Conservation (phyloP, 2,113 vertebrate genomes). For the Sceloporus undulatus region DNA sequence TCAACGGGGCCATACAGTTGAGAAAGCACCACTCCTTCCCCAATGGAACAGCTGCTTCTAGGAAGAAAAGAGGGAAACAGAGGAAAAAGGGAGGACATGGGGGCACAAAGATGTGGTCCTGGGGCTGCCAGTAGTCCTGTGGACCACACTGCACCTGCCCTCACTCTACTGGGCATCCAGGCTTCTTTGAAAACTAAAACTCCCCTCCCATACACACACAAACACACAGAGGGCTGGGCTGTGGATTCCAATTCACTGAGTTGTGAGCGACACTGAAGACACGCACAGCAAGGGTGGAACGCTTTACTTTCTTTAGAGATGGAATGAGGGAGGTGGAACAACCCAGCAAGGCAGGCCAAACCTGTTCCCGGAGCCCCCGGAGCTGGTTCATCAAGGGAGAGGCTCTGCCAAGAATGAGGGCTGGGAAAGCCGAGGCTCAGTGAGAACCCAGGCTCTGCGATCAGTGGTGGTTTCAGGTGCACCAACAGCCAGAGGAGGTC, state of each 20-base stretch:
- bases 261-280: not conserved
- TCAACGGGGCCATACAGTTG: no score
- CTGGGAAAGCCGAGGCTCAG: not conserved
- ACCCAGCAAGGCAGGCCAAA: constrained; percentile 3
- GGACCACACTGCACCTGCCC: no score
- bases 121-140: no score
- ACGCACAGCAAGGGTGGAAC: not conserved
- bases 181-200: no score
- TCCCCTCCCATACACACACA: no score
- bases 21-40: no score
- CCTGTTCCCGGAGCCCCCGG: constrained; percentile 32
- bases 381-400: constrained; percentile 23
- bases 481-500: not conserved
- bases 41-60: no score
- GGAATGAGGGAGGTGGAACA: constrained; percentile 4
- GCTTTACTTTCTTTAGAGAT: not conserved
- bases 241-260: not conserved
- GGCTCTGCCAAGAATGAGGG: constrained; percentile 3
- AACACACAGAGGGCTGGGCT: not conserved
- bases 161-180: no score
- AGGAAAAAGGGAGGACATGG: no score
- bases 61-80: no score
- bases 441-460: not conserved
- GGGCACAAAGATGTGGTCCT: no score
- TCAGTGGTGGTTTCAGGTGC: constrained; percentile 2